Base-by-base conservation (phyloP, 2,888 invertebrate species). In the Callyntrura guangdongensis region DNA sequence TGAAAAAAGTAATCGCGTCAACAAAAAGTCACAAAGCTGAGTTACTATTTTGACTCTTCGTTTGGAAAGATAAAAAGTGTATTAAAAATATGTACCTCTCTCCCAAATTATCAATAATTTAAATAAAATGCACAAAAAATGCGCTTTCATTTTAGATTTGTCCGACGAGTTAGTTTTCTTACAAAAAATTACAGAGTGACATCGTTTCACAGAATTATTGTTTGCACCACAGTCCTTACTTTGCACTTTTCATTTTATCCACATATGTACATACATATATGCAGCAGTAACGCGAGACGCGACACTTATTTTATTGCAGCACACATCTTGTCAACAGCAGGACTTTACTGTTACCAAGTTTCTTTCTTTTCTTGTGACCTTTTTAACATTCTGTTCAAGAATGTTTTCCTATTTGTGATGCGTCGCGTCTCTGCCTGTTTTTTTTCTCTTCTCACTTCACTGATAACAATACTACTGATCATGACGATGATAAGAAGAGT, bases 341-440 rank as follows among this genome's bases (percentile, higher is more conserved):
- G 45, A 72, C 9, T 72, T 45, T 72, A 20, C 47, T 69, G 3
- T 36, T 36, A 4, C 36, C 2, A 2, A 36, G 36, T 36, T 36
- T 64, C 64, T 36, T 64, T 47, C 22, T 64, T n/a, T 25, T 59
- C 27, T 17, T 1, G n/a, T n/a, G 45, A 25, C 12, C 87, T 87
- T 82, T 88, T 88, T 82, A 53, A 25, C 81, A 88, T 88, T 88
- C 88, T 72, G 53, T 25, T 36, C 88, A 83, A 74, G 69, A 45
- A 56, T 61, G 49, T 69, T 87, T 79, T 67, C 36, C 81, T 74
- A 22, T 22, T 81, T 74, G 59, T 77, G 36, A 36, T 36, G 53
- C 53, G 49, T 27, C 36, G 61, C n/a, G 11, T 82, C 17, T 36
- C 84, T 47, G 12, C 64, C 14, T 64, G 61, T 69, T 27, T 49